Conservation (phyloP, 2,113 vertebrate genomes). For the Thunnus thynnus region DNA sequence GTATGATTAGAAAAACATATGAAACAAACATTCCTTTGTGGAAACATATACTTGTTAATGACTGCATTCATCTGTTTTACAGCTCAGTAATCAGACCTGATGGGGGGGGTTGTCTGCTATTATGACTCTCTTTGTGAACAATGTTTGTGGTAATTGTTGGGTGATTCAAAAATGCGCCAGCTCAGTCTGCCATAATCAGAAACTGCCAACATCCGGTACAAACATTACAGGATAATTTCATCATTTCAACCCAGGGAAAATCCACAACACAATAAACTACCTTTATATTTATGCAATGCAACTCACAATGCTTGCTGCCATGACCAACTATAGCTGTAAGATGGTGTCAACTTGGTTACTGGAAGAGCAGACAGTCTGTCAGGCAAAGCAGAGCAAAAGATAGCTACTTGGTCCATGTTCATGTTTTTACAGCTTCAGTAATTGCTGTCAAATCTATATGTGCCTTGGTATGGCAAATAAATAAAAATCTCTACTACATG, state of each 20-base stretch:
- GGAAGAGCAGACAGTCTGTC: not conserved
- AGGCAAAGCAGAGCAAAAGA: not conserved
- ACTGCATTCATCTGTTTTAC: not conserved
- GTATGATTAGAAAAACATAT: not conserved
- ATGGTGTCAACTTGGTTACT: not conserved
- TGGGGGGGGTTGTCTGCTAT: not conserved
- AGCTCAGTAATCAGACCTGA: not conserved
- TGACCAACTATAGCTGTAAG: not conserved
- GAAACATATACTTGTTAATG: rapidly evolving
- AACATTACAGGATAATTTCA: conserved; percentile 50
- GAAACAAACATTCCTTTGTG: not conserved
- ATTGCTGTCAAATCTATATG: not conserved
- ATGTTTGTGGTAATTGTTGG: not conserved
- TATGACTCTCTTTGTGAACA: not conserved
- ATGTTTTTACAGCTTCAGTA: not conserved
- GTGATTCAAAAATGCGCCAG: not conserved
- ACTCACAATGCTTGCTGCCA: not conserved
- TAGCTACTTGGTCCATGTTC: not conserved
- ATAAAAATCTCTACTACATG: not conserved
- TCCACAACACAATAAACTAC: conserved; percentile 2
- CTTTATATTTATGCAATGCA: conserved; percentile 20
- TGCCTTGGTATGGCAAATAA: not conserved
- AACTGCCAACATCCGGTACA: not conserved
- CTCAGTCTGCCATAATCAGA: not conserved
- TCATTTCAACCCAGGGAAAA: conserved; percentile 27